phyloP scores from a whole-genome alignment of 2,113 vertebrate species.

The Acanthochromis polyacanthus region DNA sequence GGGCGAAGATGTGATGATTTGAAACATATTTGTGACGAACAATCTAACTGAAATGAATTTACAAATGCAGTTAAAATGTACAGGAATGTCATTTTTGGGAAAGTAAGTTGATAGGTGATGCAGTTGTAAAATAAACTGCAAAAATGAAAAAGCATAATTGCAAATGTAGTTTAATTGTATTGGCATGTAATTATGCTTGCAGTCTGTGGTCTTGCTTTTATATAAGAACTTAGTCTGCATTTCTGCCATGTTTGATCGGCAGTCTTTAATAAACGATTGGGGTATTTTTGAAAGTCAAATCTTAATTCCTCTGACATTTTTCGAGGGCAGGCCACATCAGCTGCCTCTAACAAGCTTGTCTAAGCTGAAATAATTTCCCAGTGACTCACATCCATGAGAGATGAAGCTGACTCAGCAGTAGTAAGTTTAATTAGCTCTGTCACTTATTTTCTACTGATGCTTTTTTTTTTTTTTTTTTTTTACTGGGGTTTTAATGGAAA shows the following conservation, averaged over 20 bases:
- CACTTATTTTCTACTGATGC: constrained; percentile 48
- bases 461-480: constrained; percentile 5
- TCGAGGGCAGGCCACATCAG: constrained; percentile 32
- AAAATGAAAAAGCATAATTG: too few species aligned
- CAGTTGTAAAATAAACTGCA: too few species aligned
- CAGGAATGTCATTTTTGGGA: too few species aligned
- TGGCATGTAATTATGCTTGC: not conserved
- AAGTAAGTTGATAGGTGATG: too few species aligned
- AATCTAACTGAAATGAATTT: too few species aligned
- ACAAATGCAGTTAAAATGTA: too few species aligned
- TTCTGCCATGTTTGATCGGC: constrained; percentile 42
- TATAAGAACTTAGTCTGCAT: constrained; percentile 12
- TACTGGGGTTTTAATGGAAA: constrained; percentile 22
- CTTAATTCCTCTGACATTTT: constrained; percentile 57
- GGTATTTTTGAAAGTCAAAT: constrained; percentile 41
- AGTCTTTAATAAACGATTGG: constrained; percentile 15
- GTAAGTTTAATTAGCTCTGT: constrained; percentile 66
- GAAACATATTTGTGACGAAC: too few species aligned
- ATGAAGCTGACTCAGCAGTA: constrained; percentile 32
- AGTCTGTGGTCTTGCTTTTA: not conserved
- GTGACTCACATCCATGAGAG: constrained; percentile 64
- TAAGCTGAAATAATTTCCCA: constrained; percentile 61
- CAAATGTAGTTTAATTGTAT: too few species aligned
- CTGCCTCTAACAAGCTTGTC: constrained; percentile 55
- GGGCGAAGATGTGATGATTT: too few species aligned